Conservation (phyloP, 2,797 vertebrate species). For the Botia kubotai region DNA sequence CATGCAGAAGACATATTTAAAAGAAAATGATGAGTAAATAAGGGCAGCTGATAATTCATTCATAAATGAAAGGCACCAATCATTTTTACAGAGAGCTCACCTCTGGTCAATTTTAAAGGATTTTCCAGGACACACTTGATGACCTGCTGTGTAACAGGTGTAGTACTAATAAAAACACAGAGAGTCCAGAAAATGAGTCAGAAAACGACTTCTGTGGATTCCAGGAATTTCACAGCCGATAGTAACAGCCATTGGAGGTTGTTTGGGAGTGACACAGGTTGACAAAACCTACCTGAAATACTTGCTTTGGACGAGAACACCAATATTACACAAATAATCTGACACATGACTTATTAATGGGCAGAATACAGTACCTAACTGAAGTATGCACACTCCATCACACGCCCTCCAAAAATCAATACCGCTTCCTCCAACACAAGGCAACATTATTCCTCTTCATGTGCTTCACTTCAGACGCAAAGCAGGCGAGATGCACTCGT, state of each 20-base stretch:
- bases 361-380: constrained; percentile 24
- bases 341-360: constrained; percentile 19
- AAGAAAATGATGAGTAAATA: constrained; percentile 4
- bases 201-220: neutral
- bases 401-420: constrained; percentile 9
- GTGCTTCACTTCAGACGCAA: constrained; percentile 21
- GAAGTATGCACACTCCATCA: constrained; percentile 33
- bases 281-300: constrained; percentile 21
- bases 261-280: constrained; percentile 29
- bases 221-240: neutral
- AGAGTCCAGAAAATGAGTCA: neutral
- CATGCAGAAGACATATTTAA: constrained; percentile 10
- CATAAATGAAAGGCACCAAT: constrained; percentile 27
- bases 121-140: neutral
- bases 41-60: neutral
- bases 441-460: constrained; percentile 1
- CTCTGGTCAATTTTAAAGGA: neutral
- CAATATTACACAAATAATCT: constrained; percentile 30
- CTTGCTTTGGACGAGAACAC: constrained; percentile 33
- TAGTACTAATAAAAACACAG: constrained; percentile 16
- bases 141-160: neutral
- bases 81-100: constrained; percentile 14
- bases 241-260: neutral
- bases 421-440: neutral
- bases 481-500: neutral